Evolutionary conservation across 1,140 invertebrate genomes (phyloP), one percentile per base, ranked within the genome.

Genomic region (Aphelenchoides besseyi): DNA sequence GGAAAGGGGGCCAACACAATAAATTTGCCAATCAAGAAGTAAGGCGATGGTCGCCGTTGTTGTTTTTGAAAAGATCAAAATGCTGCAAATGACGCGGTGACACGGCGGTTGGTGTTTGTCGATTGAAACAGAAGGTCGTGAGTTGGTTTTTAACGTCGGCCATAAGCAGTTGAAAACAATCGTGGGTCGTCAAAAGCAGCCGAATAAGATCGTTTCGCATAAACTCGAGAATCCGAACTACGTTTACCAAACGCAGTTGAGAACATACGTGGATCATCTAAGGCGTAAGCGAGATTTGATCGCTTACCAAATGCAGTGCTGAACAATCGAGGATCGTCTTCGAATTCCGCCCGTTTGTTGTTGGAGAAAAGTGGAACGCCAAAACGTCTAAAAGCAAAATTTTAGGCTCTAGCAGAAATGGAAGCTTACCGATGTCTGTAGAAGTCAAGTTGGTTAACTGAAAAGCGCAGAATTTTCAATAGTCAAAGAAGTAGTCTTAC

Each of bases 151-250:
- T n/a, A n/a, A n/a, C n/a, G n/a, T n/a, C n/a, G n/a, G n/a, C n/a
- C n/a, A n/a, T n/a, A n/a, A n/a, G n/a, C n/a, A n/a, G n/a, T n/a
- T 23, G 41, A 48, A 23, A 48, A 48, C 41, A 48, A 41, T 33
- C 63, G 63, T n/a, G 63, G 63, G 63, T 66, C 63, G 63, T 66
- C 63, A 3, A 66, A 53, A 18, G 23, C 55, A 23, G 29, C n/a
- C n/a, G n/a, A n/a, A n/a, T n/a, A n/a, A n/a, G n/a, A n/a, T n/a
- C n/a, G n/a, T n/a, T n/a, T n/a, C n/a, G n/a, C n/a, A n/a, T n/a
- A n/a, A n/a, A n/a, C n/a, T n/a, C n/a, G n/a, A n/a, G n/a, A n/a
- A n/a, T n/a, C n/a, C n/a, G n/a, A n/a, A n/a, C n/a, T n/a, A 23
- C 41, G 41, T 16, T 48, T 23, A 48, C 41, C 41, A 48, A 48